A percentile compares a stretch with the other conserved stretches of the same genome.
phyloP scores from a whole-genome alignment of 1,140 invertebrate genomes.

The Pantala flavescens region DNA sequence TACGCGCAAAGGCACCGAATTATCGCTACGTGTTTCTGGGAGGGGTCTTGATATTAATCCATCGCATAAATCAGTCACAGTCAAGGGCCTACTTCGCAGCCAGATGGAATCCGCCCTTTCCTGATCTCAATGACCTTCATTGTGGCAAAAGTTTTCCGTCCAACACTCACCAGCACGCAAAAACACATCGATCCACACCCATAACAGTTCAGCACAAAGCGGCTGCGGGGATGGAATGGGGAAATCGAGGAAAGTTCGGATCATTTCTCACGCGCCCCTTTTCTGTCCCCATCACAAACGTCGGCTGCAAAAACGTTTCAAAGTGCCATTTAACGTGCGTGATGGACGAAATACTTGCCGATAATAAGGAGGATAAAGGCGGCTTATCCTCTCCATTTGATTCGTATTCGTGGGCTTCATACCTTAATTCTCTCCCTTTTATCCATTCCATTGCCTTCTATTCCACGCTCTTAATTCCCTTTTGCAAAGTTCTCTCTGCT shows the following conservation, averaged over 20 bases:
- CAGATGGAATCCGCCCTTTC: not conserved
- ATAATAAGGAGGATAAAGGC: not conserved
- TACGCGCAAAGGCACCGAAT: no score
- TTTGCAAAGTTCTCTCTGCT: no score
- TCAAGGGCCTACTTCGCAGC: not conserved
- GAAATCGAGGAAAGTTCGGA: not conserved
- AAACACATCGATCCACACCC: not conserved
- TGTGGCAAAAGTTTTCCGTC: not conserved
- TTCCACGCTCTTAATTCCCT: no score
- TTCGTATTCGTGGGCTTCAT: no score
- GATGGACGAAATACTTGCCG: not conserved
- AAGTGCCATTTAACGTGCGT: not conserved
- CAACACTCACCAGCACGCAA: not conserved
- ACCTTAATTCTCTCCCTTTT: no score
- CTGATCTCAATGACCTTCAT: not conserved
- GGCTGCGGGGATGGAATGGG: no score
- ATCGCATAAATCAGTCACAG: not conserved
- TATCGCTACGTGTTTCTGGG: not conserved
- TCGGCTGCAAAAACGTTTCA: not conserved
- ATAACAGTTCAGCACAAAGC: not conserved
- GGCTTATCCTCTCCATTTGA: no score
- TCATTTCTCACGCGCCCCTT: no score
- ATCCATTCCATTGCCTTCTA: no score
- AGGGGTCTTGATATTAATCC: not conserved
- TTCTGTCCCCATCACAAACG: not conserved